These are phyloP conservation scores for Rhodophaea formosa DNA, from an alignment of 2,888 invertebrate genomes.

Conservation along the genomic window DNA sequence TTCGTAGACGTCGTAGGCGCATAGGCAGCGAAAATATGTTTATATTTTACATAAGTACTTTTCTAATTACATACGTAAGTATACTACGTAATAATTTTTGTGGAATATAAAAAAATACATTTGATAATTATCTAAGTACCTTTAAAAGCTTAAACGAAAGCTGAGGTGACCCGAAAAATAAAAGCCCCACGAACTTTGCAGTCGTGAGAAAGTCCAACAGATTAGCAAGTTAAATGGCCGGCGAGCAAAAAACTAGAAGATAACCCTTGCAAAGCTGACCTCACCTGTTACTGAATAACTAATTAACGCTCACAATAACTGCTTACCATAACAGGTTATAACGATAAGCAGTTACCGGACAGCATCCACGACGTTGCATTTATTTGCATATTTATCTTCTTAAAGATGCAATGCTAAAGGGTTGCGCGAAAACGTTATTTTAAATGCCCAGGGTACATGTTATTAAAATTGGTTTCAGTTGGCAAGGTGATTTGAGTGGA, in stretches of 20 bases:
- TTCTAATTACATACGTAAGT: too few relatives aligned
- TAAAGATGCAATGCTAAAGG: constrained; percentile 26
- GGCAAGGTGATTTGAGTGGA: background rate
- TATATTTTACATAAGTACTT: too few relatives aligned
- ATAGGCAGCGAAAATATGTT: too few relatives aligned
- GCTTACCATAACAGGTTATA: constrained; percentile 17
- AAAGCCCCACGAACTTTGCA: constrained; percentile 21
- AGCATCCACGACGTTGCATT: constrained; percentile 39
- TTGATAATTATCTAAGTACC: too few relatives aligned
- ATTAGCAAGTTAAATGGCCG: constrained; percentile 60
- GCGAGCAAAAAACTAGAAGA: constrained; percentile 37
- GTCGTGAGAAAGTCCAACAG: constrained; percentile 47
- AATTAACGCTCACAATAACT: constrained; percentile 37
- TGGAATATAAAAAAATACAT: too few relatives aligned
- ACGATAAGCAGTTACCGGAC: constrained; percentile 13
- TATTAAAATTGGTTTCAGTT: constrained; percentile 3
- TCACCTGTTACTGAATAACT: constrained; percentile 57
- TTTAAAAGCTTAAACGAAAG: too few relatives aligned
- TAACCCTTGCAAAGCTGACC: constrained; percentile 61
- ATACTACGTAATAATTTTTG: too few relatives aligned
- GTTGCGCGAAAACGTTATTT: constrained; percentile 28
- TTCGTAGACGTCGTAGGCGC: too few relatives aligned
- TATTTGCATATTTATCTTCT: constrained; percentile 48
- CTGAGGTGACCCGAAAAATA: background rate
- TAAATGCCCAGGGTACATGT: constrained; percentile 20